A percentile compares a stretch with the other conserved stretches of the same genome.
Conservation (phyloP, 2,797 vertebrate species). For the Petrocephalus schoutedeni region DNA sequence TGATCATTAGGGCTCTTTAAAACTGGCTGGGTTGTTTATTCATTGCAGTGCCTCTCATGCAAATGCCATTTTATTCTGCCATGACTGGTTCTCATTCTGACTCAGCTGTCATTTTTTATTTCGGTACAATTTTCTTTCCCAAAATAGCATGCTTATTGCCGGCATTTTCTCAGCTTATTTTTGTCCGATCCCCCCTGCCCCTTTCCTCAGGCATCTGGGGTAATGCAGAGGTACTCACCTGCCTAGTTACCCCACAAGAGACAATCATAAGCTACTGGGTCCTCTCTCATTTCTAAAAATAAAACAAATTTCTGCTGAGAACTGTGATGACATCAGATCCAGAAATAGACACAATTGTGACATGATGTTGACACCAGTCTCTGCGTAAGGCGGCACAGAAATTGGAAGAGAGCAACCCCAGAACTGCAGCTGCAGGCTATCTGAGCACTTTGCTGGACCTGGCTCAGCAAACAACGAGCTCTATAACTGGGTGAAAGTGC, state of each 20-base stretch:
- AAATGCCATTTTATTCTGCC: neutral
- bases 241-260: neutral
- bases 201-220: constrained; percentile 40
- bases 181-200: constrained; percentile 8
- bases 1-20: constrained; percentile 53
- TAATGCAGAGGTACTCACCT: constrained; percentile 38
- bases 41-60: constrained; percentile 27
- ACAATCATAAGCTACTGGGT: neutral
- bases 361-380: neutral
- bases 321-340: constrained; percentile 5
- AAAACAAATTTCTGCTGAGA: neutral
- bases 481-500: neutral
- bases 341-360: neutral
- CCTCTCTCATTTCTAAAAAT: neutral
- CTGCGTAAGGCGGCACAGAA: neutral
- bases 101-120: constrained; percentile 42
- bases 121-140: constrained; percentile 46
- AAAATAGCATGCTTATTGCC: constrained; percentile 40
- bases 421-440: neutral
- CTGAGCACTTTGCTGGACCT: neutral
- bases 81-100: constrained; percentile 41
- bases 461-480: neutral
- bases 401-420: neutral
- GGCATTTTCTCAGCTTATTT: constrained; percentile 44
- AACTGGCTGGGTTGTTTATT: constrained; percentile 56